phyloP scores from a whole-genome alignment of 1,140 invertebrate species.

The Ctenoplectra terminalis region DNA sequence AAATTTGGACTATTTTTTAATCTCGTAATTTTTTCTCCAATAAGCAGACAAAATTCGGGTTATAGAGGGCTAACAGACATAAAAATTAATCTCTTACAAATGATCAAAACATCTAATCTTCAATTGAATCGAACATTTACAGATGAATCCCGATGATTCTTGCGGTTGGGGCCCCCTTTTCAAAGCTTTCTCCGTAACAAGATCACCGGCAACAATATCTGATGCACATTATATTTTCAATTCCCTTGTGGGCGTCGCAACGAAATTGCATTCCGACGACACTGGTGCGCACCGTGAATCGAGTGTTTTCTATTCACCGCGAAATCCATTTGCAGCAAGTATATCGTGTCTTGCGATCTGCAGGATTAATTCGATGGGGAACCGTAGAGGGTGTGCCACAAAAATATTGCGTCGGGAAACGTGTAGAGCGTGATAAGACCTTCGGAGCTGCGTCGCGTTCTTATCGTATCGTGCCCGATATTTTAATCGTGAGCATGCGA shows the following conservation, averaged over 20 bases:
- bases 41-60: too few species aligned
- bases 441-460: too few species aligned
- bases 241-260: conserved; percentile 30
- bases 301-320: conserved; percentile 43
- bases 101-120: not conserved
- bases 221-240: conserved; percentile 35
- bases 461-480: not conserved
- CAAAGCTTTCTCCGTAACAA: conserved; percentile 5
- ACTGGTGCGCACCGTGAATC: not conserved
- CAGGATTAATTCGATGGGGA: conserved; percentile 36
- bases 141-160: conserved; percentile 27
- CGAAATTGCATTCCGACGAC: conserved; percentile 36
- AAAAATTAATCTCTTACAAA: too few species aligned
- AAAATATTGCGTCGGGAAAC: conserved; percentile 23
- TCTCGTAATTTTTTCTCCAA: too few species aligned
- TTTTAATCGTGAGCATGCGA: not conserved
- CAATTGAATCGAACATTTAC: not conserved
- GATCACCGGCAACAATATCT: conserved; percentile 35
- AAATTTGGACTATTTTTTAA: too few species aligned
- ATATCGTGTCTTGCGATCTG: conserved; percentile 28
- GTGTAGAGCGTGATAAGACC: not conserved
- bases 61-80: too few species aligned
- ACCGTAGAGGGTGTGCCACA: not conserved
- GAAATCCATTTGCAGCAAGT: conserved; percentile 41
- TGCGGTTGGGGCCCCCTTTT: not conserved